Evolutionary conservation across 2,888 invertebrate species (phyloP).

Genomic region (Deilephila porcellus): DNA sequence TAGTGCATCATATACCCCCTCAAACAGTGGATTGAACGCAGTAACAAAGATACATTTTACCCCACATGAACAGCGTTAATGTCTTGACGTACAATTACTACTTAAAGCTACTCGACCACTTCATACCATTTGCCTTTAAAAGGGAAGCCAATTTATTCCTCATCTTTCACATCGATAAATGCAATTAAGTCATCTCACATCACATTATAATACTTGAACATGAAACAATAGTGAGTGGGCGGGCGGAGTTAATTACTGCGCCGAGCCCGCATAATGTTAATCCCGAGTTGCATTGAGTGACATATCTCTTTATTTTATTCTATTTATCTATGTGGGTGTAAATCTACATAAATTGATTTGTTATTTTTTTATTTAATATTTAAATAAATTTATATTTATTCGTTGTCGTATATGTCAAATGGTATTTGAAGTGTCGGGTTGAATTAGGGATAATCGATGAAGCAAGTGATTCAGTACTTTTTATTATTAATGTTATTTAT

Average conservation of each 20-base stretch:
- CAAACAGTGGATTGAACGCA: neutral
- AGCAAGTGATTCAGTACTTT: too few species aligned
- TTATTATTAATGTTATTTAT: too few species aligned
- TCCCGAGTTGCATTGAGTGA: conserved; percentile 41
- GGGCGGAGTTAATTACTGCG: conserved; percentile 53
- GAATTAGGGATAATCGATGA: too few species aligned
- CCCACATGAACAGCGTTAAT: neutral
- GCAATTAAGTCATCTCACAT: conserved; percentile 25
- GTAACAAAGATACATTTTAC: neutral
- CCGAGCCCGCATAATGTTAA: conserved; percentile 50
- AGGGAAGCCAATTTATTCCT: conserved; percentile 23
- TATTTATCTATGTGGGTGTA: conserved; percentile 28
- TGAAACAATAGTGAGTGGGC: conserved; percentile 43
- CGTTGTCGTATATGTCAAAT: neutral
- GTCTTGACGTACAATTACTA: neutral
- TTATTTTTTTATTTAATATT: conserved; percentile 17
- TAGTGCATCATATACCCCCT: too few species aligned
- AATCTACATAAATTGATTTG: conserved; percentile 37
- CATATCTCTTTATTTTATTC: conserved; percentile 20
- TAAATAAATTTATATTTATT: neutral
- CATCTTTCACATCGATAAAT: conserved; percentile 25
- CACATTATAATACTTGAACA: conserved; percentile 28
- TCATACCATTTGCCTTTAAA: neutral
- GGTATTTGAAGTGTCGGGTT: too few species aligned
- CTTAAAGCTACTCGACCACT: neutral